phyloP scores from a whole-genome alignment of 2,888 invertebrate genomes.

The Noctua fimbriata region DNA sequence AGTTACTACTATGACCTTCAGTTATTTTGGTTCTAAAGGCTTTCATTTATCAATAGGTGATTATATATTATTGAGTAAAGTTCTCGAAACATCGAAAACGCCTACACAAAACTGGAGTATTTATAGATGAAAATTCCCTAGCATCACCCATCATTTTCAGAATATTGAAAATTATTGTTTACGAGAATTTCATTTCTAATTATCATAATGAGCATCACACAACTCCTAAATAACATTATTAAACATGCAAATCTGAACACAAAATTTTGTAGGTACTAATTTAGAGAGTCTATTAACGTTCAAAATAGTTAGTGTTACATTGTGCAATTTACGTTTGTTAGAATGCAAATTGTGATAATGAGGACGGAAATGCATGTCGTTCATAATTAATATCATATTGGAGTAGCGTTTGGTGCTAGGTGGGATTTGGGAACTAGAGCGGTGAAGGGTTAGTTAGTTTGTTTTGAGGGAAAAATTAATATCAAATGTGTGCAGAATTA shows the following conservation, averaged over 20 bases:
- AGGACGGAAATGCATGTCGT: slow-evolving; percentile 72
- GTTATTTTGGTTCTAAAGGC: background rate
- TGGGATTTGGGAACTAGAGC: slow-evolving; percentile 19
- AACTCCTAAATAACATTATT: slow-evolving; percentile 57
- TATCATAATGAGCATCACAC: slow-evolving; percentile 49
- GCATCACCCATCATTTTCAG: background rate
- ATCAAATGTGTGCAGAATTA: background rate
- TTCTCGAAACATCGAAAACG: background rate
- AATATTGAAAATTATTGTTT: slow-evolving; percentile 52
- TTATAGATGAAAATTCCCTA: background rate
- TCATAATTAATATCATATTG: slow-evolving; percentile 73
- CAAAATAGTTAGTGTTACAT: slow-evolving; percentile 68
- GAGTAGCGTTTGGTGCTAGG: slow-evolving; percentile 29
- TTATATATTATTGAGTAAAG: too few species aligned
- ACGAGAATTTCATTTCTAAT: slow-evolving; percentile 29
- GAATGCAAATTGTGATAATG: slow-evolving; percentile 81
- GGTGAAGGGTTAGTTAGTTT: background rate
- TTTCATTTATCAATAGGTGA: background rate
- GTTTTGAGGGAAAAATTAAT: background rate
- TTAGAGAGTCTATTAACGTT: slow-evolving; percentile 59
- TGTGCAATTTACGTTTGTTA: slow-evolving; percentile 74
- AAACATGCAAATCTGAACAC: slow-evolving; percentile 55
- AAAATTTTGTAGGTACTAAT: slow-evolving; percentile 51
- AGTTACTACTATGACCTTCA: background rate
- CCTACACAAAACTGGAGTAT: background rate